Evolutionary conservation across 2,797 vertebrate genomes (phyloP).

Genomic region (Clarias pachynema): DNA sequence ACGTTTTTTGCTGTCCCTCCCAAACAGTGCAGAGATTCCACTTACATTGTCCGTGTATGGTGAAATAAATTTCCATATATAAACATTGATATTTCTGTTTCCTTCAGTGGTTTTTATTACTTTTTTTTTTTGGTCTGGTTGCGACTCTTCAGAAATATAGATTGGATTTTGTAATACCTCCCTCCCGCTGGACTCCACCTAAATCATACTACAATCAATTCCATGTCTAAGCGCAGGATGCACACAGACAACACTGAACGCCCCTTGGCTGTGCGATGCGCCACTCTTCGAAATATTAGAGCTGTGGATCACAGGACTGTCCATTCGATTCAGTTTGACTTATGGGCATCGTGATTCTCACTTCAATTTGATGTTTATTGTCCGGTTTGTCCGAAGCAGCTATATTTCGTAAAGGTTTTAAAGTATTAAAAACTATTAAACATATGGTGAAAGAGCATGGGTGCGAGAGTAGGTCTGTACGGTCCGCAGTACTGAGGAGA

Average conservation of each 20-base stretch:
- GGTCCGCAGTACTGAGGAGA: too few relatives aligned
- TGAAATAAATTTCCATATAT: background rate
- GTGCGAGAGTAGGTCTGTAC: too few relatives aligned
- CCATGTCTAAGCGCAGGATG: background rate
- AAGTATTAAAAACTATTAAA: too few relatives aligned
- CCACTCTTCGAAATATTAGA: background rate
- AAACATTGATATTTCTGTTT: background rate
- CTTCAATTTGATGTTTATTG: too few relatives aligned
- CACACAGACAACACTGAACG: background rate
- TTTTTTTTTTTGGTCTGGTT: background rate
- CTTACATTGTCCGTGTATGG: background rate
- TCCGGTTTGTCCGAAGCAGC: too few relatives aligned
- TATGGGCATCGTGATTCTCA: too few relatives aligned
- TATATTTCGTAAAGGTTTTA: too few relatives aligned
- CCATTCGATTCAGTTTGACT: too few relatives aligned
- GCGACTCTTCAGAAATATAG: background rate
- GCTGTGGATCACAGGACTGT: too few relatives aligned
- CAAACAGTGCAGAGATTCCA: background rate
- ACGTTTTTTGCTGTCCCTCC: slow-evolving; percentile 5
- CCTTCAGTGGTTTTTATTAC: background rate
- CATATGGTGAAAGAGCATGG: too few relatives aligned
- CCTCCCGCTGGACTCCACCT: background rate
- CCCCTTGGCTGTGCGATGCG: background rate
- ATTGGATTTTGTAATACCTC: too few relatives aligned
- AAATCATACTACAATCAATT: background rate